Evolutionary conservation across 2,797 vertebrate species (phyloP).

Genomic region (Martes flavigula): DNA sequence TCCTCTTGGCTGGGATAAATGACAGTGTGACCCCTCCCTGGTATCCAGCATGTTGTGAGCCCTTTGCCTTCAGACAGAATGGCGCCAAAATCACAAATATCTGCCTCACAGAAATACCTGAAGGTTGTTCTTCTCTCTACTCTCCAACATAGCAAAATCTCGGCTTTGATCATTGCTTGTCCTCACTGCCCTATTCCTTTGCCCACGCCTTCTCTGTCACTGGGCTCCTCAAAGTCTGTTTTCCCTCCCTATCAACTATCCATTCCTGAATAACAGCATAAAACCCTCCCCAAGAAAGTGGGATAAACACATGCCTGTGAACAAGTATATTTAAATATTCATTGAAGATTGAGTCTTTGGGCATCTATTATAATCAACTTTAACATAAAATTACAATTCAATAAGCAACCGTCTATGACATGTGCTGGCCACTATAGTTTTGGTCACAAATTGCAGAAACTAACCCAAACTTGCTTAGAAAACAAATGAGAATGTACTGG

Average conservation of each 20-base stretch:
- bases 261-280: background rate
- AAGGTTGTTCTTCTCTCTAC: background rate
- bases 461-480: background rate
- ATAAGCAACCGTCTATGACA: background rate
- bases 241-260: background rate
- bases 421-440: background rate
- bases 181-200: background rate
- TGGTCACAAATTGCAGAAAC: background rate
- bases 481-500: background rate
- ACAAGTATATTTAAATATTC: background rate
- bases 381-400: background rate
- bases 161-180: background rate
- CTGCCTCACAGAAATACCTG: background rate
- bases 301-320: background rate
- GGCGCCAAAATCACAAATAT: background rate
- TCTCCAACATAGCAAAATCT: background rate
- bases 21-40: background rate
- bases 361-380: background rate
- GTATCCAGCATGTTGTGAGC: background rate
- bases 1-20: background rate
- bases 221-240: background rate
- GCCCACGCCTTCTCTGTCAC: background rate
- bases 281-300: background rate
- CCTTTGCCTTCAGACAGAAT: constrained; percentile 18
- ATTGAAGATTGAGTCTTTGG: background rate